phyloP scores from a whole-genome alignment of 2,797 vertebrate genomes.

The Falco berigora region DNA sequence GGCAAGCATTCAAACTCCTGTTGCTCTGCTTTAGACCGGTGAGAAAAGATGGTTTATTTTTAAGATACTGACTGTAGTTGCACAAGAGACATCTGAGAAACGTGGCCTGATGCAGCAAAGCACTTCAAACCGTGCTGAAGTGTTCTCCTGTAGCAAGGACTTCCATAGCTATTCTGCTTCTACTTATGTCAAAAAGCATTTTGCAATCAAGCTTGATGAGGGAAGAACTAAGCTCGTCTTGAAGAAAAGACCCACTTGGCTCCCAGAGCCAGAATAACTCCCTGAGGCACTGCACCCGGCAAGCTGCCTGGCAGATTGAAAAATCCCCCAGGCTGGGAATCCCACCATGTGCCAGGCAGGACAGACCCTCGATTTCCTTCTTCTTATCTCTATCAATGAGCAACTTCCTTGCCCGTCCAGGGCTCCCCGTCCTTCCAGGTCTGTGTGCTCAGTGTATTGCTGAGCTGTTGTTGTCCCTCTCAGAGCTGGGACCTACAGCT shows the following conservation, averaged over 20 bases:
- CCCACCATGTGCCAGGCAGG: neutral
- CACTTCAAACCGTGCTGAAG: conserved; percentile 4
- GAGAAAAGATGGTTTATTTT: neutral
- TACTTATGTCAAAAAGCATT: conserved; percentile 19
- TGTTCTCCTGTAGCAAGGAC: neutral
- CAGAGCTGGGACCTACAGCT: neutral
- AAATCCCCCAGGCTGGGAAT: neutral
- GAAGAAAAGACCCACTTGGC: neutral
- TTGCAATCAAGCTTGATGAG: neutral
- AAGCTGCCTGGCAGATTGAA: neutral
- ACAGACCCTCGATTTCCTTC: neutral
- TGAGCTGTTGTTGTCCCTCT: neutral
- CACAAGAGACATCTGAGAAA: neutral
- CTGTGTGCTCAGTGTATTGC: rapidly evolving
- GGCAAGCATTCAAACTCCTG: neutral
- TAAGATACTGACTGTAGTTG: neutral
- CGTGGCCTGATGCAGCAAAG: neutral
- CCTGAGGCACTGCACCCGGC: neutral
- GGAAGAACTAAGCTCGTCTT: neutral
- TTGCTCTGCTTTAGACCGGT: neutral
- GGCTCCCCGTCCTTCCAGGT: neutral
- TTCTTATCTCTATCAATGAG: neutral
- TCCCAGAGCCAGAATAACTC: neutral
- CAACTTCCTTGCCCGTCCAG: neutral
- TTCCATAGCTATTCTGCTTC: neutral